These are phyloP conservation scores for Meteorus cinctellus DNA, from an alignment of 2,888 invertebrate genomes.

Conservation along the genomic window DNA sequence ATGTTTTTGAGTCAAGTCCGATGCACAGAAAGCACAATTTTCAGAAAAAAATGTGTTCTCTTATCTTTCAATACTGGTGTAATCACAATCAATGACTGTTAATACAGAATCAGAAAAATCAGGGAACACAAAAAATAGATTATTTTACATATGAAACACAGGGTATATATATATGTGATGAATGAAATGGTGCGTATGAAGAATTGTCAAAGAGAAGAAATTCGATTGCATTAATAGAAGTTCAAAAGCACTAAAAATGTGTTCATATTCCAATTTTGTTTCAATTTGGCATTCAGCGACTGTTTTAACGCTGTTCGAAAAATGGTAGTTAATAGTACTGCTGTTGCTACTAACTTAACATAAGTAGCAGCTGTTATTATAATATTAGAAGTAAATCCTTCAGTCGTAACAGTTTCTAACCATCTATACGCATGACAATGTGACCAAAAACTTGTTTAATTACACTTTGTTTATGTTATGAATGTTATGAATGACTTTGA, in stretches of 20 bases:
- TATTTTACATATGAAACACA: background rate
- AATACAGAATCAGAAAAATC: background rate
- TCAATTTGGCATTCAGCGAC: conserved; percentile 69
- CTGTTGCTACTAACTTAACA: background rate
- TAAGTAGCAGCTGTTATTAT: background rate
- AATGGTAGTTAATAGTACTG: background rate
- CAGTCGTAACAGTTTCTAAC: background rate
- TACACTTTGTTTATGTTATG: background rate
- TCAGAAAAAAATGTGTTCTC: background rate
- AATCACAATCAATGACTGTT: background rate
- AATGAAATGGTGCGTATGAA: background rate
- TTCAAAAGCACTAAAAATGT: conserved; percentile 1
- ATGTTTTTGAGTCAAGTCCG: background rate
- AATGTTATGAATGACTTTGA: conserved; percentile 15
- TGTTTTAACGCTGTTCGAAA: conserved; percentile 46
- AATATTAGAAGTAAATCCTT: background rate
- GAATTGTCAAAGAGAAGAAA: no score
- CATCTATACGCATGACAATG: background rate
- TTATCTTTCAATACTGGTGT: background rate
- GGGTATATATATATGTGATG: background rate
- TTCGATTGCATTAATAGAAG: no score
- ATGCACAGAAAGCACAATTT: background rate
- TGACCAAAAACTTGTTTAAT: background rate
- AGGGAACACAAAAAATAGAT: background rate
- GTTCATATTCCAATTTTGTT: conserved; percentile 39